phyloP scores from a whole-genome alignment of 2,888 invertebrate genomes.

The Eustalomyia histrio region DNA sequence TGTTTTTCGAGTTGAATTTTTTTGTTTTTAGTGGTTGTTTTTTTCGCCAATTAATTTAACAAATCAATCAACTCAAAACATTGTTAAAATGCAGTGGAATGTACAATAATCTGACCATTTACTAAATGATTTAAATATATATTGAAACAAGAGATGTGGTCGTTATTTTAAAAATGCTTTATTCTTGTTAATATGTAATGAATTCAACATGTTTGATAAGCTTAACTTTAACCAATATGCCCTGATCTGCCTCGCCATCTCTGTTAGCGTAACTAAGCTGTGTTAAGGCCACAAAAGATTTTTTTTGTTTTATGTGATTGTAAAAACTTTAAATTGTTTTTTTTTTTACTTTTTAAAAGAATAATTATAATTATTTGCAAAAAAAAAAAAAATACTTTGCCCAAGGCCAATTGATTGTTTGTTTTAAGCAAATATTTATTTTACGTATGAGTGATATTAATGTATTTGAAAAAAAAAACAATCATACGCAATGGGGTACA shows the following conservation, averaged over 20 bases:
- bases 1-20: constrained; percentile 1
- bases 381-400: too few species aligned
- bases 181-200: constrained; percentile 54
- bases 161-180: constrained; percentile 26
- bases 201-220: background rate
- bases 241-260: background rate
- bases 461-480: too few species aligned
- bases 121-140: background rate
- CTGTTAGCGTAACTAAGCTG: background rate
- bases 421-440: too few species aligned
- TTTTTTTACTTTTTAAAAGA: too few species aligned
- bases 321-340: background rate
- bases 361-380: too few species aligned
- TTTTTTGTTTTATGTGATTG: constrained; percentile 25
- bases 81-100: background rate
- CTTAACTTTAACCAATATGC: constrained; percentile 32
- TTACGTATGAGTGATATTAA: too few species aligned
- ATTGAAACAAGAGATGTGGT: background rate
- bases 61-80: constrained; percentile 56
- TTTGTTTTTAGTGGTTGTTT: constrained; percentile 5
- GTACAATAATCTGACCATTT: constrained; percentile 3
- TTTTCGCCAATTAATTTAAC: constrained; percentile 57
- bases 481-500: too few species aligned
- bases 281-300: constrained; percentile 35
- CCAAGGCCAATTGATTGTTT: too few species aligned